Evolutionary conservation across 2,797 vertebrate species (phyloP).

Genomic region (Australoheros facetus): DNA sequence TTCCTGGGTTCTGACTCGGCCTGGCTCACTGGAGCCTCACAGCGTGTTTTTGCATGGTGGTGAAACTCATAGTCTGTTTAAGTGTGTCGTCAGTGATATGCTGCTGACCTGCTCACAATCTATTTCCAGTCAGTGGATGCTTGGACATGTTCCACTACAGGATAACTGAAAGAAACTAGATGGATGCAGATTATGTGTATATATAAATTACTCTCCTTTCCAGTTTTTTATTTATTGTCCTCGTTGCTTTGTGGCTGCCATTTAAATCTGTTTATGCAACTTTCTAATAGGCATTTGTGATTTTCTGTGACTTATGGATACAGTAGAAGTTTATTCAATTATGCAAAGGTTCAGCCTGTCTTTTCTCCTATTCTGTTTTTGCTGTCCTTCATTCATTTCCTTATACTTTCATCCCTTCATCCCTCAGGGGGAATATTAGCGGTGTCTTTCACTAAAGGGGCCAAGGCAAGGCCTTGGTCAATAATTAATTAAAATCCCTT

Average conservation of each 20-base stretch:
- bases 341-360: conserved; percentile 21
- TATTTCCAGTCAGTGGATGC: not conserved
- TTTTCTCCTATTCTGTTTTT: conserved; percentile 15
- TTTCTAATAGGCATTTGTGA: not conserved
- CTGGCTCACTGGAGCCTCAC: not conserved
- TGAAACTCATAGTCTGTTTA: not conserved
- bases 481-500: conserved; percentile 77
- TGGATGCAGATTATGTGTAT: not conserved
- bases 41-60: not conserved
- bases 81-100: not conserved
- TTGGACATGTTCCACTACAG: not conserved
- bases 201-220: not conserved
- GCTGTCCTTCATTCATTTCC: conserved; percentile 34
- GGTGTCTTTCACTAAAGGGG: conserved; percentile 46
- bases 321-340: conserved; percentile 25
- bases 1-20: not conserved
- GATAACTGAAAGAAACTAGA: not conserved
- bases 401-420: conserved; percentile 48
- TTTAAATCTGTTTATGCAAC: not conserved
- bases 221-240: not conserved
- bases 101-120: not conserved
- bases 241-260: not conserved
- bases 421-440: conserved; percentile 65
- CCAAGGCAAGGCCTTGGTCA: conserved; percentile 54
- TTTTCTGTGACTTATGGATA: not conserved